Base-by-base conservation (phyloP, 37 sponge, comb jelly and placozoan genomes). In the Lycopodina hypogea region DNA sequence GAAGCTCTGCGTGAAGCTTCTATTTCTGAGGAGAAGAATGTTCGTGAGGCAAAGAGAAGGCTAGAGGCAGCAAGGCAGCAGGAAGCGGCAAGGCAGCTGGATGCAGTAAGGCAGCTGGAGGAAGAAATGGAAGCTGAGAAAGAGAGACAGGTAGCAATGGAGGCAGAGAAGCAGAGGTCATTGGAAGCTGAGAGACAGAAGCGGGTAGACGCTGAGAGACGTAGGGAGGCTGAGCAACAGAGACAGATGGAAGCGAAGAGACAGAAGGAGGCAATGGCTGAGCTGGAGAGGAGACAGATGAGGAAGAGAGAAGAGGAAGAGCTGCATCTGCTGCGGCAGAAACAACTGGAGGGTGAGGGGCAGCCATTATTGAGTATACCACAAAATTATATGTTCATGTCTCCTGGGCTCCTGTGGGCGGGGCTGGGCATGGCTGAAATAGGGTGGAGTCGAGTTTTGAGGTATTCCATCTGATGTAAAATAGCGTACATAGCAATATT, bases 281-380 rank as follows among this genome's bases (percentile, higher is more conserved):
- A 61, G 76, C 63, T 59, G 76, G 53, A 41, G 56, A 42, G 28
- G 9, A 53, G 38, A 35, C 56, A 34, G 37, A 35, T 30, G 68
- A 67, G 68, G 68, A 35, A 18, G 66, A 45, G 41, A 28, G 41
- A 69, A 26, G 56, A 72, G 77, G 65, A 74, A 12, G 60, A 78
- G 72, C 48, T 78, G 70, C 34, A 78, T 62, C 48, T 78, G 70
- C 34, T 48, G 74, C 32, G 23, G 74, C 33, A 38, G 48, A 39
- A 32, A 70, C 59, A 77, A 56, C 66, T 30, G 56, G 71, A 42
- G 26, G 59, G 80, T 35, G 53, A 79, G 72, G 34, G 22, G 37
- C 19, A 64, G 9, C 15, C 21, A 70, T 41, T 55, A 23, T 23
- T 39, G 14, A 18, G 35, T 57, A 48, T n/a, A n/a, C n/a, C n/a